Conservation (phyloP, 2,888 invertebrate species). For the Cepaea hortensis region DNA sequence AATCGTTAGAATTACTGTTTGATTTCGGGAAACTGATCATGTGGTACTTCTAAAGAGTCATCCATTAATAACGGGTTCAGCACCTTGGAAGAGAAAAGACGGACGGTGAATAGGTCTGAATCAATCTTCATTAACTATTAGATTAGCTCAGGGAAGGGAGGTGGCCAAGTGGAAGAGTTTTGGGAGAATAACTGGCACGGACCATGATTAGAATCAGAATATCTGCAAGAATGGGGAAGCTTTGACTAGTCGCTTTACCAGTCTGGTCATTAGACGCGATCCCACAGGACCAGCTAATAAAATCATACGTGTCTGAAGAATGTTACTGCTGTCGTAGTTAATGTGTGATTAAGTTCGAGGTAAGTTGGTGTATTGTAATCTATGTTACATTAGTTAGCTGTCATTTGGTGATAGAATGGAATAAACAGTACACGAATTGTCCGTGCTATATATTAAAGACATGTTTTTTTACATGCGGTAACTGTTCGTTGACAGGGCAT, state of each 20-base stretch:
- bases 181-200: constrained; percentile 13
- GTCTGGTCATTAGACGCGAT: not conserved
- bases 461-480: too few relatives aligned
- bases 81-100: constrained; percentile 10
- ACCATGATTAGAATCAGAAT: constrained; percentile 27
- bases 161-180: constrained; percentile 6
- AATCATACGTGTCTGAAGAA: not conserved
- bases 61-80: constrained; percentile 15
- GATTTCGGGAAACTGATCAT: not conserved
- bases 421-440: too few relatives aligned
- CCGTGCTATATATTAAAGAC: too few relatives aligned
- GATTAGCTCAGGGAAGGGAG: constrained; percentile 25
- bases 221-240: not conserved
- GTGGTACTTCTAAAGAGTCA: not conserved
- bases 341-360: too few relatives aligned
- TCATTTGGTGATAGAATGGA: too few relatives aligned
- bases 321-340: too few relatives aligned
- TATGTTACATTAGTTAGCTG: too few relatives aligned
- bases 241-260: not conserved
- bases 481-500: too few relatives aligned
- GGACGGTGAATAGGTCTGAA: constrained; percentile 16
- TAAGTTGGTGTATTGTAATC: too few relatives aligned
- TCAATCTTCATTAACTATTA: constrained; percentile 37
- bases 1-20: too few relatives aligned
- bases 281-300: not conserved